Evolutionary conservation across 2,113 vertebrate species (phyloP), one percentile per base, ranked within the genome.

Genomic region (Balaeniceps rex): DNA sequence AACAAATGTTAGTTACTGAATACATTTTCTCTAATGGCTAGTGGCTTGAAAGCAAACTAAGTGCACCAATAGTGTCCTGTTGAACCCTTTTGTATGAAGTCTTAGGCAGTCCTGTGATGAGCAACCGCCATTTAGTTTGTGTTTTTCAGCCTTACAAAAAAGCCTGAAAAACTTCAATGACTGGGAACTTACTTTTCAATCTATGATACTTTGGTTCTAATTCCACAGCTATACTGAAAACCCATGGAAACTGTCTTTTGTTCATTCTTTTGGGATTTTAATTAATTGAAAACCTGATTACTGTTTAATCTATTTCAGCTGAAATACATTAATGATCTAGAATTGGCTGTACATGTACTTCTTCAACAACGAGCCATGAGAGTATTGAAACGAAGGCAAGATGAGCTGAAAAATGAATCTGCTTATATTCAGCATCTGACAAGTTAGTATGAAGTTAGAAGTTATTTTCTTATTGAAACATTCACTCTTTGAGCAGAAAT

Each of bases 291-390:
- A 93, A 49, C 7, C 63, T 83, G 91, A 66, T 96, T 19, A 26
- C 25, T 88, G 61, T 76, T 94, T 61, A 21, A 28, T 97, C 2
- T 97, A 12, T 97, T 98, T 83, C 97, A 99, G 99, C 96, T 99
- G 93, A 72, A 97, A 79, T 95, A 60, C 86, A 98, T 99, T 63
- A 98, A 99, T 93, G 97, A 98, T 7, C 77, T 99, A 61, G 99
- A 99, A 51, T 74, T 98, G 97, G 98, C 99, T 74, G 93, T 98
- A 84, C 98, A 98, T 58, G 42, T 85, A 40, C 96, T 99, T 47
- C 97, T 99, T 93, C 98, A 98, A 66, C 98, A 99, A 64, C 98
- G 93, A 91, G 98, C 98, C 10, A 79, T 97, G 95, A 95, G 25
- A 12, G 79, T 99, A 88, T 66, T 97, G 24, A 97, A 98, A 78